Evolutionary conservation across 37 sponge, comb jelly and placozoan species (phyloP).

Genomic region (Aplysina aerophoba): DNA sequence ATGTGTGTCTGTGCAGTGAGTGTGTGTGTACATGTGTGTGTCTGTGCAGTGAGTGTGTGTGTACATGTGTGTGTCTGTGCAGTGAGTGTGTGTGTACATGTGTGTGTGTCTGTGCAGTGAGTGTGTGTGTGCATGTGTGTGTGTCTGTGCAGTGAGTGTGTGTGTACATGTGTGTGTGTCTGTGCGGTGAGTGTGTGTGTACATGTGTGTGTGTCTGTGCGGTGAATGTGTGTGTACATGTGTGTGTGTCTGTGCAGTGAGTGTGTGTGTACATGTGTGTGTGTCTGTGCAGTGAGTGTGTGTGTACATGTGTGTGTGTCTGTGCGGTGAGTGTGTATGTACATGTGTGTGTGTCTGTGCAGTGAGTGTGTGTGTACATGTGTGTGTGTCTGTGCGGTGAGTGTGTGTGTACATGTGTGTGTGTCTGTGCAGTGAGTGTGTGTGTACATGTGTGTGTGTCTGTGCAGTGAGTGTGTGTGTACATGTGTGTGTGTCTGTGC

Average conservation of each 20-base stretch:
- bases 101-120: background rate
- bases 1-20: background rate
- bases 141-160: background rate
- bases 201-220: background rate
- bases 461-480: background rate
- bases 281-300: background rate
- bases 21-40: background rate
- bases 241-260: background rate
- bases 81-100: background rate
- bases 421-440: background rate
- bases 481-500: background rate
- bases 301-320: slow-evolving; percentile 8
- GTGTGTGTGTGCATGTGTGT: background rate
- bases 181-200: background rate
- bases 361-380: background rate
- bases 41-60: background rate
- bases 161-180: slow-evolving; percentile 8
- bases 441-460: slow-evolving; percentile 8
- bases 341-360: background rate
- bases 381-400: background rate
- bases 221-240: background rate
- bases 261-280: background rate
- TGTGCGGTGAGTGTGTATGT: background rate
- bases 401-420: background rate
- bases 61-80: background rate